Conservation (phyloP, 2,113 vertebrate species). For the Gallinago jamesoni region DNA sequence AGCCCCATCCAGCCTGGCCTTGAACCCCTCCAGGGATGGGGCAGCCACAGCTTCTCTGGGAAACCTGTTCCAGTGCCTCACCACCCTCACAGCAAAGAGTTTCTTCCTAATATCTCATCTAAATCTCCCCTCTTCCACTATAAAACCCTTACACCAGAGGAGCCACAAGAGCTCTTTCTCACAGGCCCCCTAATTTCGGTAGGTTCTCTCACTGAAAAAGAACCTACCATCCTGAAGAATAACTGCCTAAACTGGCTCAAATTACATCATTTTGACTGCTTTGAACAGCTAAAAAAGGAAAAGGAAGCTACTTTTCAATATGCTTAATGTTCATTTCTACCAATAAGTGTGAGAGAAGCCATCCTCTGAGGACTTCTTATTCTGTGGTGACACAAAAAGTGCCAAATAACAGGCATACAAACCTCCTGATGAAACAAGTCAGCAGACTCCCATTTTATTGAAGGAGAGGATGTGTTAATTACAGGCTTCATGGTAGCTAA, state of each 20-base stretch:
- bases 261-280: neutral
- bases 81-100: neutral
- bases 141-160: neutral
- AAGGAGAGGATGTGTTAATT: conserved; percentile 1
- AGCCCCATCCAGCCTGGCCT: neutral
- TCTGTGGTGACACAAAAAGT: neutral
- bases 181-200: neutral
- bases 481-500: neutral
- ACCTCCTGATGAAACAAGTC: neutral
- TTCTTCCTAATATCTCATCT: neutral
- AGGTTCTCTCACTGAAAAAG: neutral
- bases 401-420: neutral
- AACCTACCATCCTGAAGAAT: neutral
- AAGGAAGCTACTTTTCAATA: neutral
- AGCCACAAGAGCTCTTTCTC: neutral
- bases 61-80: neutral
- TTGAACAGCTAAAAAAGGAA: neutral
- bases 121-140: neutral
- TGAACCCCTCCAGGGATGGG: neutral
- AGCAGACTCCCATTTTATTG: neutral
- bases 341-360: neutral
- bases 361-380: neutral
- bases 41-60: neutral
- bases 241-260: neutral
- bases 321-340: neutral